Conservation (phyloP, 2,797 vertebrate genomes). For the Phoxinus dragarum region DNA sequence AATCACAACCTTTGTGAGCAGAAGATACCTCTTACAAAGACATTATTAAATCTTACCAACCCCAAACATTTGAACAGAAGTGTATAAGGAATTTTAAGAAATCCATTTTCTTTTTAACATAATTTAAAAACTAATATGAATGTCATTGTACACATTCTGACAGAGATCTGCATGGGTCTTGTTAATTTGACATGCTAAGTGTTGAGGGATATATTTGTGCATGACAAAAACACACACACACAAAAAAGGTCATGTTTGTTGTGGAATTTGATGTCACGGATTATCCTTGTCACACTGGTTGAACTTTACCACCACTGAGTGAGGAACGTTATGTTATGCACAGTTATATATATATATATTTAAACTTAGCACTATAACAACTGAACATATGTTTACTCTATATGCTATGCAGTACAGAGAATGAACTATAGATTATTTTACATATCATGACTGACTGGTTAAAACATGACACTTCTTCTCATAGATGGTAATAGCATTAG, state of each 20-base stretch:
- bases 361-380: background rate
- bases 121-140: conserved; percentile 1
- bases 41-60: background rate
- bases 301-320: conserved; percentile 13
- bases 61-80: background rate
- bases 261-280: conserved; percentile 20
- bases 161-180: conserved; percentile 3
- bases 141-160: conserved; percentile 7
- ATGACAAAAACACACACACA: background rate
- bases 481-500: background rate
- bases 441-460: conserved; percentile 15
- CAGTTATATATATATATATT: background rate
- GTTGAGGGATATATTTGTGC: background rate
- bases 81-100: background rate
- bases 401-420: conserved; percentile 2
- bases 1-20: background rate
- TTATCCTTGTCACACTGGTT: conserved; percentile 6
- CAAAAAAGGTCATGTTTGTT: background rate
- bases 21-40: background rate
- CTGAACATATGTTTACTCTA: background rate
- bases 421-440: conserved; percentile 27
- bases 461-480: conserved; percentile 8
- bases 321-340: conserved; percentile 20
- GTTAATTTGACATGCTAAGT: background rate
- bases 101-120: background rate